Evolutionary conservation across 1,140 invertebrate species (phyloP).

Genomic region (Glomeris maerens): DNA sequence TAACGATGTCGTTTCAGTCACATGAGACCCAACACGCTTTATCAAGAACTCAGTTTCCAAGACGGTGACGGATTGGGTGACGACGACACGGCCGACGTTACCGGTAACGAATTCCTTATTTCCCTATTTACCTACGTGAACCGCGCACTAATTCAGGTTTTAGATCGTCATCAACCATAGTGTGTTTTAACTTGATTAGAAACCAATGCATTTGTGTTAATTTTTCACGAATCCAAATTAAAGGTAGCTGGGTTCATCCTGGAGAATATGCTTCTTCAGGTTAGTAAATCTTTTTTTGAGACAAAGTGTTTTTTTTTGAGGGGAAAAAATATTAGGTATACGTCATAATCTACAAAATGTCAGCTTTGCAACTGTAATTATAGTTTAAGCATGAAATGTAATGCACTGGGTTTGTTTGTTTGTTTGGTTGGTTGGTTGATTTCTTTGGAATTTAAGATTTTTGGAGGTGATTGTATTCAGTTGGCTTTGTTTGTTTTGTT

Average conservation of each 20-base stretch:
- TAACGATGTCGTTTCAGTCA: neutral
- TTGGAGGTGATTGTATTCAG: no score
- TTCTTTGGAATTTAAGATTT: no score
- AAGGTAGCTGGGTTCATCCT: conserved; percentile 93
- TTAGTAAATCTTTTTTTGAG: conserved; percentile 43
- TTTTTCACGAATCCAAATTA: conserved; percentile 18
- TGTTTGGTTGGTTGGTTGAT: no score
- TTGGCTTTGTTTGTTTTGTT: no score
- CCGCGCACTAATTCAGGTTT: no score
- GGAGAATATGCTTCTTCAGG: conserved; percentile 97
- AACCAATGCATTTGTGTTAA: conserved; percentile 5
- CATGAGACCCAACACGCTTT: conserved; percentile 52
- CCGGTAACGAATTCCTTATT: conserved; percentile 43
- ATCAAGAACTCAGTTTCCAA: conserved; percentile 81
- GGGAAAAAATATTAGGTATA: no score
- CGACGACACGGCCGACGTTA: conserved; percentile 72
- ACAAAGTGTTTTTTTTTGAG: no score
- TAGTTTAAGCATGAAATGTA: no score
- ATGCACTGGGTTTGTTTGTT: no score
- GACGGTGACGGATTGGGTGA: conserved; percentile 57
- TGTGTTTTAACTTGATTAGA: conserved; percentile 8
- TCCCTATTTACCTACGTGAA: neutral
- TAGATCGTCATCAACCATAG: neutral
- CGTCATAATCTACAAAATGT: no score
- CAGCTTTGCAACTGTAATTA: no score